A percentile compares a stretch with the other conserved stretches of the same genome.
Conservation (phyloP, 2,888 invertebrate genomes). For the Harpalus rufipes region DNA sequence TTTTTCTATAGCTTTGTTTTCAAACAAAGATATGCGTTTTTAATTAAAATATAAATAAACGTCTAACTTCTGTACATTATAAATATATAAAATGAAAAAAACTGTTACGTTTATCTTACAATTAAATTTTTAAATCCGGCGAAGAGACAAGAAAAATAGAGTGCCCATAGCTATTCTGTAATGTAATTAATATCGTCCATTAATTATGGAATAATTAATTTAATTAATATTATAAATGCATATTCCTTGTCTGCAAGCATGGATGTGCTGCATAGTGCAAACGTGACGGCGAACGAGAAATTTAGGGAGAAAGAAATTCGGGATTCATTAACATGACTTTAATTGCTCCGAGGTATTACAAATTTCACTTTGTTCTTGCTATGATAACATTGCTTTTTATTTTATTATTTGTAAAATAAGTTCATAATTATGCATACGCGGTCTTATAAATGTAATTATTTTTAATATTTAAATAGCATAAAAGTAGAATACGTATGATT, state of each 20-base stretch:
- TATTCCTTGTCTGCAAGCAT: conserved; percentile 48
- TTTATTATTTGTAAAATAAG: no score
- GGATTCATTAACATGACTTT: conserved; percentile 33
- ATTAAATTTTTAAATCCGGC: not conserved
- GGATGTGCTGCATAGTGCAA: not conserved
- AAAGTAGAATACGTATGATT: no score
- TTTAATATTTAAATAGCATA: no score
- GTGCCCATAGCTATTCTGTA: conserved; percentile 34
- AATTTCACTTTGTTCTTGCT: not conserved
- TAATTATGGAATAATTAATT: conserved; percentile 59
- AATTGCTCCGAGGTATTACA: conserved; percentile 23
- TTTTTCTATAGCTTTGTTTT: no score
- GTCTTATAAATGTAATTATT: no score
- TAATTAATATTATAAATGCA: conserved; percentile 63
- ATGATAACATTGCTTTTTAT: no score
- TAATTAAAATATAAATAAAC: not conserved
- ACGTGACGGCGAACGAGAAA: not conserved
- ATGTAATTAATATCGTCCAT: conserved; percentile 61
- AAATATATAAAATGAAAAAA: not conserved
- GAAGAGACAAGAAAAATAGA: no score
- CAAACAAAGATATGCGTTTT: no score
- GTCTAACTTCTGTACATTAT: not conserved
- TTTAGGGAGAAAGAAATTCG: not conserved
- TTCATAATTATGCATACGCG: no score
- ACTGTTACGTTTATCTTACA: not conserved